phyloP scores from a whole-genome alignment of 1,140 invertebrate species.

The Planococcus citri region DNA sequence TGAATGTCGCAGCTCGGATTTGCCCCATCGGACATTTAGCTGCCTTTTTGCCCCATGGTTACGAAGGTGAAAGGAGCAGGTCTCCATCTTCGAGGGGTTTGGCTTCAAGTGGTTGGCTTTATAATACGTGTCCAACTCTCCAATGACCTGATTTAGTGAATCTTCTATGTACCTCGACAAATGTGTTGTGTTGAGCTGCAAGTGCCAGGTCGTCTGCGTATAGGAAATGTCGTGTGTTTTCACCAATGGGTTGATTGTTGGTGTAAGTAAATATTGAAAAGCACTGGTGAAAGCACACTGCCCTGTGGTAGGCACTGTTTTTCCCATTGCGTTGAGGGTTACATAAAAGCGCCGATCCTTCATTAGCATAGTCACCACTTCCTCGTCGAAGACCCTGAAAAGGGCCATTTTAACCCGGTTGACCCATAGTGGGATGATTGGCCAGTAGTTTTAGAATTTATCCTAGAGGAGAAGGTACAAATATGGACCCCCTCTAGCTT shows the following conservation, averaged over 20 bases:
- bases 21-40: slow-evolving; percentile 30
- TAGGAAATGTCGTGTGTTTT: slow-evolving; percentile 22
- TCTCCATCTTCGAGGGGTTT: slow-evolving; percentile 12
- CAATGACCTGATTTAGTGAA: slow-evolving; percentile 3
- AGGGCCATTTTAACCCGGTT: too few relatives aligned
- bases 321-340: slow-evolving; percentile 20
- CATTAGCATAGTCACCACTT: slow-evolving; percentile 4
- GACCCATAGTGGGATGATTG: too few relatives aligned
- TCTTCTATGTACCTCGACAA: slow-evolving; percentile 15
- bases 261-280: slow-evolving; percentile 30
- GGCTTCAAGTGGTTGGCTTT: slow-evolving; percentile 15
- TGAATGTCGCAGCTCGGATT: not conserved
- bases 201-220: slow-evolving; percentile 28
- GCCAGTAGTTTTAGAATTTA: too few relatives aligned
- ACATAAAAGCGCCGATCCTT: slow-evolving; percentile 25
- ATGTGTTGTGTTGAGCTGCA: slow-evolving; percentile 21
- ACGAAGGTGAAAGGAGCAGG: slow-evolving; percentile 10
- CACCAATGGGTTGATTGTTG: slow-evolving; percentile 25
- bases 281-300: slow-evolving; percentile 29
- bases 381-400: too few relatives aligned
- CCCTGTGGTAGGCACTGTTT: slow-evolving; percentile 29
- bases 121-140: not conserved
- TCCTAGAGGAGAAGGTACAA: too few relatives aligned
- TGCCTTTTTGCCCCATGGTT: slow-evolving; percentile 38
- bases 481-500: too few relatives aligned